Evolutionary conservation across 2,797 vertebrate genomes (phyloP).

Genomic region (Sebastes itinus): DNA sequence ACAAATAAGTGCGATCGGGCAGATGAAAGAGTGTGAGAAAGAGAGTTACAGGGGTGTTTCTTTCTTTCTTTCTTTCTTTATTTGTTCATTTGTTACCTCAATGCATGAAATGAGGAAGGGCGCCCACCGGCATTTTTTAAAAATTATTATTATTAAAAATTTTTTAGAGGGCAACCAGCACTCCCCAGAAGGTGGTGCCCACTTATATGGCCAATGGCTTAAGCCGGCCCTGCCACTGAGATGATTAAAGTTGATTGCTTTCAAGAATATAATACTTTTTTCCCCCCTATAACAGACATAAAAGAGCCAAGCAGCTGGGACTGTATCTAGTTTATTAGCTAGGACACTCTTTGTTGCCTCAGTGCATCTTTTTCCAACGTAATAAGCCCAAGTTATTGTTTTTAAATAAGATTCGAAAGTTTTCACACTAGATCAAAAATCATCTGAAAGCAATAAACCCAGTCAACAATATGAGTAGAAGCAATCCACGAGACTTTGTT

Average conservation of each 20-base stretch:
- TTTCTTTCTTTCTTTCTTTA: no score
- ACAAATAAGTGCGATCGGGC: no score
- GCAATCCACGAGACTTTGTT: background rate
- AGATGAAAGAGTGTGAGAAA: no score
- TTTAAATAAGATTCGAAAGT: conserved; percentile 19
- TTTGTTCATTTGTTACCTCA: no score
- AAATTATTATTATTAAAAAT: no score
- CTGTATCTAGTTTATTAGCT: conserved; percentile 6
- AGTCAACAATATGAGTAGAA: background rate
- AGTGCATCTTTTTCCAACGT: background rate
- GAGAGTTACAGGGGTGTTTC: no score
- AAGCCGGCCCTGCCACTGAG: background rate
- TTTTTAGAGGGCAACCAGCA: no score
- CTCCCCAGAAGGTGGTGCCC: no score
- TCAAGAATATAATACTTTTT: background rate
- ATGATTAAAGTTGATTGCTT: conserved; percentile 28
- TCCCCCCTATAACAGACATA: background rate
- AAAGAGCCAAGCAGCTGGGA: background rate
- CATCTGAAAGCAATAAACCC: conserved; percentile 1
- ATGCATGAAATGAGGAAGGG: no score
- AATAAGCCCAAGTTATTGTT: conserved; percentile 12
- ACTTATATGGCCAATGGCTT: no score
- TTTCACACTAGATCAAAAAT: conserved; percentile 4
- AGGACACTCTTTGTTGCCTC: background rate
- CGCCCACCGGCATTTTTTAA: no score